Percentiles rank a stretch among this genome's conserved stretches.
These are phyloP conservation scores for Sylvia borin DNA, from an alignment of 2,797 vertebrate genomes.

Conservation along the genomic window DNA sequence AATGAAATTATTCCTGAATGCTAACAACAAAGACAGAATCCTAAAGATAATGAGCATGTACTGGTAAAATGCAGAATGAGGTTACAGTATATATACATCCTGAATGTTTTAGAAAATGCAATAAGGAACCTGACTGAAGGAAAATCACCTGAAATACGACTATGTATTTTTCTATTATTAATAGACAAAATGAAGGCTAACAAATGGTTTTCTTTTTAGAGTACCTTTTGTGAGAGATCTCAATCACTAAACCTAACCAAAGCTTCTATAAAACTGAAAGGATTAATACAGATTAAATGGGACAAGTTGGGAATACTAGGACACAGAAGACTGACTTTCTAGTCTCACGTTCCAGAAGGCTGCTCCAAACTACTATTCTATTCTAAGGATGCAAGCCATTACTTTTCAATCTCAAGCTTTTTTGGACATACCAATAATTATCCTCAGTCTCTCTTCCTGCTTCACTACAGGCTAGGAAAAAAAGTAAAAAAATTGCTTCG, in stretches of 20 bases:
- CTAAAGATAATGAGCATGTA: not conserved
- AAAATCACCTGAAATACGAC: not conserved
- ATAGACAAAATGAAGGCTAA: not conserved
- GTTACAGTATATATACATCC: not conserved
- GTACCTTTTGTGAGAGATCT: not conserved
- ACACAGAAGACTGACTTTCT: not conserved
- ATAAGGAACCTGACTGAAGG: not conserved
- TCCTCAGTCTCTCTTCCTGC: not conserved
- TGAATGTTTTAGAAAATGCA: not conserved
- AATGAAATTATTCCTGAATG: not conserved
- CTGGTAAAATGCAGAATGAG: slow-evolving; percentile 1
- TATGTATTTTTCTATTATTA: not conserved
- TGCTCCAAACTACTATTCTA: not conserved
- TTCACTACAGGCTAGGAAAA: not conserved
- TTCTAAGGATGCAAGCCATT: not conserved
- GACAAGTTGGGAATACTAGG: not conserved
- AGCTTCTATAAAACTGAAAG: not conserved
- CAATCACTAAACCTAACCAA: not conserved
- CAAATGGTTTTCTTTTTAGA: not conserved
- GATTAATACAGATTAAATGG: not conserved
- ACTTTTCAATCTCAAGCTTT: not conserved
- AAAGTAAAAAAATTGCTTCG: not conserved
- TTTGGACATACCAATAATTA: not conserved
- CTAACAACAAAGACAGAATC: not conserved
- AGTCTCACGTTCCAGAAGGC: not conserved